Evolutionary conservation across 2,888 invertebrate species (phyloP).

Genomic region (Brachypterus glaber): DNA sequence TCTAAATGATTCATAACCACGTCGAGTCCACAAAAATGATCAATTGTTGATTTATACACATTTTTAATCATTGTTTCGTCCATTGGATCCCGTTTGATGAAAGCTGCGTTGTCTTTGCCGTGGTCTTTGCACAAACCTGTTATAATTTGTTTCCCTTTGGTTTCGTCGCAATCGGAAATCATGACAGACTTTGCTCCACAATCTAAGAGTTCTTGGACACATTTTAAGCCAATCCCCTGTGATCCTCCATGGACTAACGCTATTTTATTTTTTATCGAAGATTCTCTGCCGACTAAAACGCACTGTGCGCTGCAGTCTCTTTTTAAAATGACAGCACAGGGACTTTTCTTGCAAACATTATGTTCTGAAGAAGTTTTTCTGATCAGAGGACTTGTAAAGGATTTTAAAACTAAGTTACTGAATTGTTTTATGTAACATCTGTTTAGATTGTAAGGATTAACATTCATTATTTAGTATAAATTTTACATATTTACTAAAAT

Average conservation of each 20-base stretch:
- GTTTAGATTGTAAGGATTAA: too few relatives aligned
- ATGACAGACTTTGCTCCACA: constrained; percentile 36
- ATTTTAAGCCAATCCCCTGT: constrained; percentile 42
- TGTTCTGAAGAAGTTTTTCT: too few relatives aligned
- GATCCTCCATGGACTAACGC: constrained; percentile 44
- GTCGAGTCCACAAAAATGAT: constrained; percentile 35
- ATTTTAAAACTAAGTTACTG: too few relatives aligned
- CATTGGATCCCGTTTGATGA: constrained; percentile 61
- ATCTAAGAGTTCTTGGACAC: constrained; percentile 39
- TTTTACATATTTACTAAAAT: too few relatives aligned
- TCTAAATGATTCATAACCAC: constrained; percentile 43
- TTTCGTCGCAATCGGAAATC: constrained; percentile 27
- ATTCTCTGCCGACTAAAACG: too few relatives aligned
- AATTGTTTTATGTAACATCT: too few relatives aligned
- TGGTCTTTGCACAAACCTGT: constrained; percentile 52
- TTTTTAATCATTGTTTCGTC: constrained; percentile 58
- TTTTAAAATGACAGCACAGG: too few relatives aligned
- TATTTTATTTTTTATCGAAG: constrained; percentile 28
- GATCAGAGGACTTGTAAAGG: too few relatives aligned
- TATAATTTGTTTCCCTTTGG: constrained; percentile 49
- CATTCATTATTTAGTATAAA: too few relatives aligned
- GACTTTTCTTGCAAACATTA: too few relatives aligned
- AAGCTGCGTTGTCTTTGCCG: constrained; percentile 56
- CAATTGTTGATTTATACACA: constrained; percentile 29
- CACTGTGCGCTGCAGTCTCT: too few relatives aligned